These are phyloP conservation scores for Pterocles gutturalis DNA, from an alignment of 2,113 vertebrate species.

Conservation along the genomic window DNA sequence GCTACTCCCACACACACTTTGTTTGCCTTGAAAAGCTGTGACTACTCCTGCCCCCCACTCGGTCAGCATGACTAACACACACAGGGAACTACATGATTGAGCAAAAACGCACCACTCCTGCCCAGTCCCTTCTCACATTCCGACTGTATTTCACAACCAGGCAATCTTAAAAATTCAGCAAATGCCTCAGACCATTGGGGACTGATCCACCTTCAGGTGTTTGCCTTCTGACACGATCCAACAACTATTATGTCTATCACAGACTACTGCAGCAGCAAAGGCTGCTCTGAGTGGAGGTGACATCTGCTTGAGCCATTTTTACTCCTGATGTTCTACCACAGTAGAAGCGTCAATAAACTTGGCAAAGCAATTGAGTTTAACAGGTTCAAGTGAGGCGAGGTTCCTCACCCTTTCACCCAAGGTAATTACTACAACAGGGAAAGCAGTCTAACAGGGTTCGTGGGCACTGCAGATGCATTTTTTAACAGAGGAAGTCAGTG, in stretches of 20 bases:
- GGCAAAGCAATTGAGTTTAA: background rate
- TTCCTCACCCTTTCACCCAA: conserved; percentile 50
- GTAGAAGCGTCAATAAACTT: background rate
- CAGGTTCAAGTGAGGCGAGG: conserved; percentile 23
- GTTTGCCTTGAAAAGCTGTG: background rate
- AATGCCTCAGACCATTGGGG: accelerated
- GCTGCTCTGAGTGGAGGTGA: background rate
- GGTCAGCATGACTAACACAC: conserved; percentile 7
- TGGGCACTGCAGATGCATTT: background rate
- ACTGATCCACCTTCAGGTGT: background rate
- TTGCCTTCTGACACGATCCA: background rate
- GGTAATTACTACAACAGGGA: background rate
- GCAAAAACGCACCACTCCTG: background rate
- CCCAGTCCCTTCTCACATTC: background rate
- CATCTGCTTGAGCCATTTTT: background rate
- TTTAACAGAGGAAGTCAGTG: background rate
- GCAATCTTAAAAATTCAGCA: background rate
- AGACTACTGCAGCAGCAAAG: background rate
- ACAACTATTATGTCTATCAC: background rate
- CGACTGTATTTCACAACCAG: background rate
- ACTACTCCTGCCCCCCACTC: background rate
- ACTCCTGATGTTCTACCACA: background rate
- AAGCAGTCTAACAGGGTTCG: conserved; percentile 11
- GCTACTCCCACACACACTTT: background rate
- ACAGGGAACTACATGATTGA: background rate